Evolutionary conservation across 2,113 vertebrate species (phyloP), one percentile per base, ranked within the genome.

Genomic region (Oncorhynchus nerka): DNA sequence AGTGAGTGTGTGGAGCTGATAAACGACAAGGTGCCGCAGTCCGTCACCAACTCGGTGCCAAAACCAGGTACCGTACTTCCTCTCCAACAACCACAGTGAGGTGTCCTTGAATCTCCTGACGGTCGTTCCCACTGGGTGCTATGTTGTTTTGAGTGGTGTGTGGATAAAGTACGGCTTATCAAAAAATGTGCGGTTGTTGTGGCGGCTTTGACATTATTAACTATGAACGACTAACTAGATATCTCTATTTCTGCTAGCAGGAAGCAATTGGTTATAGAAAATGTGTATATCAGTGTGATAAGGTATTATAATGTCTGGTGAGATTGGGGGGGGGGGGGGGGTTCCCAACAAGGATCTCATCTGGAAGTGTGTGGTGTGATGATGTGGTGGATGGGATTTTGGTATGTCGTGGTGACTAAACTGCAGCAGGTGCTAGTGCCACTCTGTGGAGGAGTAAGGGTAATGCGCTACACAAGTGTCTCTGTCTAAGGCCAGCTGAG

Each of bases 1-100:
- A 98, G 97, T 30, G 97, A 99, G 86, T 99, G 98, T 73, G 97
- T 99, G 74, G 97, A 99, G 81, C 94, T 99, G 80, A 99, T 99
- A 83, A 99, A 99, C 1, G 97, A 99, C 89, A 99, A 99, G 94
- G 95, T 99, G 80, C 98, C 98, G 51, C 97, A 98, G 89, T 98
- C 98, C 0, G 93, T 99, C 93, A 98, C 96, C 92, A 98, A 97
- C 83, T 96, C 96, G 0, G 95, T 28, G 32, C 61, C 51, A 15
- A 68, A 57, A 19, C 70, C 24, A 66, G 39, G 57, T 39, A 20
- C 39, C 9, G 39, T 45, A 16, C 77, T 22, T 45, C 8, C 39
- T 45, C 39, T 45, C 39, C 9, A 62, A 22, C 39, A 45, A 45
- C 39, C 39, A 22, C 59, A 62, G n/a, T 22, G 59, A 62, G 59